phyloP scores from a whole-genome alignment of 2,888 invertebrate species.

The Hypsopygia costalis region DNA sequence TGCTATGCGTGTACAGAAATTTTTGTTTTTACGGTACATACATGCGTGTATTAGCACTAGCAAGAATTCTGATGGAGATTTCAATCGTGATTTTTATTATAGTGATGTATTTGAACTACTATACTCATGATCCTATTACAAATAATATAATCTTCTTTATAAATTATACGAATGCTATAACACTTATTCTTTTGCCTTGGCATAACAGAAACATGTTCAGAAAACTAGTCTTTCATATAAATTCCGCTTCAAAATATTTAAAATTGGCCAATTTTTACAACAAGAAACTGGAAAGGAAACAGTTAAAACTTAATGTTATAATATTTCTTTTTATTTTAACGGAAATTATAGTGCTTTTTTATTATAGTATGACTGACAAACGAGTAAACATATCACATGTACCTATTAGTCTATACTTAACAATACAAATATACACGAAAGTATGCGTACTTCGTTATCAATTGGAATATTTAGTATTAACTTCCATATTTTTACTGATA shows the following conservation, averaged over 20 bases:
- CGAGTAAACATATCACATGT: too few species aligned
- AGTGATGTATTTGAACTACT: too few species aligned
- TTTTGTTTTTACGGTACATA: too few species aligned
- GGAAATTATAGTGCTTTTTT: too few species aligned
- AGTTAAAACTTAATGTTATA: not conserved
- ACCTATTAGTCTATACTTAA: too few species aligned
- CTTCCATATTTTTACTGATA: slow-evolving; percentile 24
- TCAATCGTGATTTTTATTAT: too few species aligned
- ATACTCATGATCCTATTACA: too few species aligned
- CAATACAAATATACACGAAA: too few species aligned
- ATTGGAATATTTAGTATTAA: slow-evolving; percentile 27
- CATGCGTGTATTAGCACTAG: too few species aligned
- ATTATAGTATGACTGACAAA: too few species aligned
- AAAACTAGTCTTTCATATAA: slow-evolving; percentile 8
- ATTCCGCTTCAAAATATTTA: slow-evolving; percentile 10
- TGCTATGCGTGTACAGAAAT: too few species aligned
- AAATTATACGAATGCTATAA: slow-evolving; percentile 9
- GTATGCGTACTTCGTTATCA: slow-evolving; percentile 18
- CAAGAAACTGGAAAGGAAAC: slow-evolving; percentile 6
- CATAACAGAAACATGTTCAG: slow-evolving; percentile 10
- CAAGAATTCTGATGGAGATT: too few species aligned
- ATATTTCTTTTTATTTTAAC: not conserved
- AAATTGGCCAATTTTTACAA: slow-evolving; percentile 9
- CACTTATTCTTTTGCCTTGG: slow-evolving; percentile 9
- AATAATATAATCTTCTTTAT: slow-evolving; percentile 10